Conservation (phyloP, 2,888 invertebrate genomes). For the Leptinotarsa peninsularis region DNA sequence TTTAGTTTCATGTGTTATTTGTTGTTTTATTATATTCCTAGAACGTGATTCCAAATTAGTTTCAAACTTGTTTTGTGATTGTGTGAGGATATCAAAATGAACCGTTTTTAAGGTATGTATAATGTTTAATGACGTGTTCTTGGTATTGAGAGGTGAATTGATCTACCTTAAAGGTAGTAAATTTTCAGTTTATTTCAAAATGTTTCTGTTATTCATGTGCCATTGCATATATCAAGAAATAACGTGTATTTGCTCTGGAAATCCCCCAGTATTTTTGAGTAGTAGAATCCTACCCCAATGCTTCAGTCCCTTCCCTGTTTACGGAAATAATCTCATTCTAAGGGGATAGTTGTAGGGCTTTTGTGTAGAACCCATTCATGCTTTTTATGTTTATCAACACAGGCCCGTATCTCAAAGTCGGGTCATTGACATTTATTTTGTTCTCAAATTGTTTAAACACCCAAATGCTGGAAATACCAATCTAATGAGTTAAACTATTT, state of each 20-base stretch:
- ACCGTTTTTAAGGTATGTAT: constrained; percentile 33
- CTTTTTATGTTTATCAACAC: background rate
- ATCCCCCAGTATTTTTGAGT: background rate
- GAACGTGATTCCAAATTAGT: constrained; percentile 15
- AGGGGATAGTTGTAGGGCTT: constrained; percentile 9
- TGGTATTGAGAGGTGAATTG: background rate
- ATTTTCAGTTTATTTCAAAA: too few species aligned
- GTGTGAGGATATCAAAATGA: constrained; percentile 37
- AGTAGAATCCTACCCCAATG: constrained; percentile 4
- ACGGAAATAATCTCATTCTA: background rate
- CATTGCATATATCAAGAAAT: too few species aligned
- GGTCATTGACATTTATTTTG: background rate
- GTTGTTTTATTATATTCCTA: constrained; percentile 12
- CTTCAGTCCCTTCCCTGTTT: background rate
- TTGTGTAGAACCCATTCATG: background rate
- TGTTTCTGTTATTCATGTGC: too few species aligned
- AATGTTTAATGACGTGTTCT: background rate
- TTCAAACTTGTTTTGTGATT: constrained; percentile 36
- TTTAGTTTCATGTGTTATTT: background rate
- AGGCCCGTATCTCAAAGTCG: background rate
- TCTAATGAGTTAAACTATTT: background rate
- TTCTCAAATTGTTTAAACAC: background rate
- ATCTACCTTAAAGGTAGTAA: background rate
- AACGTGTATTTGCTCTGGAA: background rate
- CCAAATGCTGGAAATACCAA: background rate